Evolutionary conservation across 2,797 vertebrate species (phyloP).

Genomic region (Toxotes lorentzi): DNA sequence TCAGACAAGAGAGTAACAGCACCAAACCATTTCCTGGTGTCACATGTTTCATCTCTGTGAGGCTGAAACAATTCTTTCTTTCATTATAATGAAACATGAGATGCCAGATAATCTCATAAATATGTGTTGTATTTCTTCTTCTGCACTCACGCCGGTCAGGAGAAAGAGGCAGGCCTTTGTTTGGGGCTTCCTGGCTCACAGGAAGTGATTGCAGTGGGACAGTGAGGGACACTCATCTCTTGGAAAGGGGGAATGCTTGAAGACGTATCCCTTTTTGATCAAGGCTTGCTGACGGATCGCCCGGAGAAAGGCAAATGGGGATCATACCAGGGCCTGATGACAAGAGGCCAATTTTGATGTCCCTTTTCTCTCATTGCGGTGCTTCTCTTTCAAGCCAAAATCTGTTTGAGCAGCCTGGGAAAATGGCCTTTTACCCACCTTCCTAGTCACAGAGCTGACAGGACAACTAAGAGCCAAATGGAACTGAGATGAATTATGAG

Average conservation of each 20-base stretch:
- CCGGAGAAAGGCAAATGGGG: slow-evolving; percentile 86
- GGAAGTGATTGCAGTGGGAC: slow-evolving; percentile 86
- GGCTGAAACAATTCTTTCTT: slow-evolving; percentile 80
- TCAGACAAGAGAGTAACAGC: slow-evolving; percentile 78
- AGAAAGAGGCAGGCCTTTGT: slow-evolving; percentile 84
- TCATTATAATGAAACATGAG: slow-evolving; percentile 82
- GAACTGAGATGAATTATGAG: slow-evolving; percentile 59
- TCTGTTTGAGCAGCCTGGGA: slow-evolving; percentile 82
- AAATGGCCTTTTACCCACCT: slow-evolving; percentile 76
- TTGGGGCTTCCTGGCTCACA: slow-evolving; percentile 79
- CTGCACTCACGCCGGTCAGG: slow-evolving; percentile 54
- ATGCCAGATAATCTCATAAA: slow-evolving; percentile 84
- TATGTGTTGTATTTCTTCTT: slow-evolving; percentile 84
- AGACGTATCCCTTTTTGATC: slow-evolving; percentile 88
- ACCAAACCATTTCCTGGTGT: slow-evolving; percentile 77
- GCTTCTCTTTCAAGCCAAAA: slow-evolving; percentile 83
- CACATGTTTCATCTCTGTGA: slow-evolving; percentile 74
- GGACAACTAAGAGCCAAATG: slow-evolving; percentile 58
- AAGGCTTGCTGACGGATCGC: slow-evolving; percentile 85
- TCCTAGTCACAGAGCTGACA: slow-evolving; percentile 62
- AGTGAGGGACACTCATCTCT: slow-evolving; percentile 86
- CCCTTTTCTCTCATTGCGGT: slow-evolving; percentile 82
- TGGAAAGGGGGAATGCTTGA: slow-evolving; percentile 75
- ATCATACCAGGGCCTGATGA: slow-evolving; percentile 85
- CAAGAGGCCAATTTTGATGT: slow-evolving; percentile 87